phyloP scores from a whole-genome alignment of 2,888 invertebrate species.

The Eupelmus urozonus region DNA sequence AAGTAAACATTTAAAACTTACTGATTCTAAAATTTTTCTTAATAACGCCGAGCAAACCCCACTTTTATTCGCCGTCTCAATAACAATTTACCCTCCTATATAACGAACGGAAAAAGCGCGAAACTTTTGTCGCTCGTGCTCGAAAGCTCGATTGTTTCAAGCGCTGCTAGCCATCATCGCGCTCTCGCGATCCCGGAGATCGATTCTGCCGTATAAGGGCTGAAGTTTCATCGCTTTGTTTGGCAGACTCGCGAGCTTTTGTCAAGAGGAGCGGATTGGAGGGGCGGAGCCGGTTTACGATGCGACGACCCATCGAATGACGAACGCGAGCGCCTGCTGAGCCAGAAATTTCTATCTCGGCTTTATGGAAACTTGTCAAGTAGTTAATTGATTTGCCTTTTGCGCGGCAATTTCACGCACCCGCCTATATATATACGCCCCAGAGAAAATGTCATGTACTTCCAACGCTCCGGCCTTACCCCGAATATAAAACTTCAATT shows the following conservation, averaged over 20 bases:
- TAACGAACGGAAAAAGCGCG: too few relatives aligned
- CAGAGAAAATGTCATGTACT: too few relatives aligned
- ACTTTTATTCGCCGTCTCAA: too few relatives aligned
- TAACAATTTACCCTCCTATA: too few relatives aligned
- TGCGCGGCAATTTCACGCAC: neutral
- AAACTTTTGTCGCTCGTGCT: too few relatives aligned
- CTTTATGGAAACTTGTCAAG: constrained; percentile 27
- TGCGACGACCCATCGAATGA: constrained; percentile 5
- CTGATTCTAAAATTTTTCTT: too few relatives aligned
- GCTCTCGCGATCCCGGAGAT: neutral
- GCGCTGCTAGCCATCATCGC: too few relatives aligned
- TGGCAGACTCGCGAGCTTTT: neutral
- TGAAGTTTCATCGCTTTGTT: constrained; percentile 31
- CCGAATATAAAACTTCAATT: constrained; percentile 35
- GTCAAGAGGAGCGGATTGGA: too few relatives aligned
- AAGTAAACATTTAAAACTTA: too few relatives aligned
- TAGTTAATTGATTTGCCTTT: constrained; percentile 33
- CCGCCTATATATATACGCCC: too few relatives aligned
- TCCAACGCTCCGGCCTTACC: neutral
- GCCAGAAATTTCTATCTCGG: constrained; percentile 26
- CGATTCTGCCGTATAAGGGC: constrained; percentile 12
- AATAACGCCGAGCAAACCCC: too few relatives aligned
- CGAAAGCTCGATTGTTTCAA: too few relatives aligned
- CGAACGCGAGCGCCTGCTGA: constrained; percentile 1
- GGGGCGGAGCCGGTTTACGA: constrained; percentile 18